Conservation (phyloP, 1,140 invertebrate genomes). For the Trissolcus basalis region DNA sequence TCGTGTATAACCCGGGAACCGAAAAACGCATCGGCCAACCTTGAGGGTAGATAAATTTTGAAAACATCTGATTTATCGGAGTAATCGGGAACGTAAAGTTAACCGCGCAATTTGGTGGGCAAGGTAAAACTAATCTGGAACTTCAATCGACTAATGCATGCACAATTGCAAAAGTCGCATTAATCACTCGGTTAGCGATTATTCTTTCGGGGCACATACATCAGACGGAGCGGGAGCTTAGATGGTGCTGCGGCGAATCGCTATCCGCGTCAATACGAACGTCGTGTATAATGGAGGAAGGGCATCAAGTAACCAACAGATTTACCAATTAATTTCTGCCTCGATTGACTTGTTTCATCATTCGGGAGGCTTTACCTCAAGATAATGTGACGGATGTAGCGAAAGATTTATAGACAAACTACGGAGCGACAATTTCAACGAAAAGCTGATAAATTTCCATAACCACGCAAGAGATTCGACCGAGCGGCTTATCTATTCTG, state of each 20-base stretch:
- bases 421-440: conserved; percentile 10
- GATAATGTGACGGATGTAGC: conserved; percentile 35
- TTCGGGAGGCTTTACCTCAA: conserved; percentile 15
- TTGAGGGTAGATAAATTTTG: too few species aligned
- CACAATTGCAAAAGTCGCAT: conserved; percentile 3
- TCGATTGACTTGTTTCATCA: conserved; percentile 32
- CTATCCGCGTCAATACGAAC: conserved; percentile 4
- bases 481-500: not conserved
- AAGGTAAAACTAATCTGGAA: not conserved
- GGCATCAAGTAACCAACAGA: conserved; percentile 19
- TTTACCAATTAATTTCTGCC: conserved; percentile 35
- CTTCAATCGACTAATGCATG: conserved; percentile 2
- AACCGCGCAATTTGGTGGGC: too few species aligned
- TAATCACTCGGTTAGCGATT: conserved; percentile 10
- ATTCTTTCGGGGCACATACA: conserved; percentile 4
- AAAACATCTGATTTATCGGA: too few species aligned
- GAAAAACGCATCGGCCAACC: too few species aligned
- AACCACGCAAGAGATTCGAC: not conserved
- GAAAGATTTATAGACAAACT: conserved; percentile 28
- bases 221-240: not conserved
- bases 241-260: conserved; percentile 16
- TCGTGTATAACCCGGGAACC: too few species aligned
- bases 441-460: conserved; percentile 20
- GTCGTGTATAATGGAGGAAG: conserved; percentile 8
- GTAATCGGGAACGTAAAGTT: too few species aligned